These are phyloP conservation scores for Nothocercus nigrocapillus DNA, from an alignment of 2,113 vertebrate genomes.

Conservation along the genomic window DNA sequence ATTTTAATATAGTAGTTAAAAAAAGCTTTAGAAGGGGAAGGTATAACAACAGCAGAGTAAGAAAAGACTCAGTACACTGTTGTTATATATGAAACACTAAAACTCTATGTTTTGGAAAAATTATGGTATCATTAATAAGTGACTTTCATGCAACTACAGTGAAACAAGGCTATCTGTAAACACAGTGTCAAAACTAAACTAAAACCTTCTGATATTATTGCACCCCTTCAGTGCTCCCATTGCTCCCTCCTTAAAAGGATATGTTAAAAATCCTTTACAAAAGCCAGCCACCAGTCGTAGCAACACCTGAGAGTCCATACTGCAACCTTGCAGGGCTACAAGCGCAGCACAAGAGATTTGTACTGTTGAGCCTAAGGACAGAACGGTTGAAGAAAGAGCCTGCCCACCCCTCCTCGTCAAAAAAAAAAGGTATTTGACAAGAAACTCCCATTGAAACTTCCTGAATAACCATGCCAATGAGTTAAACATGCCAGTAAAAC, in stretches of 20 bases:
- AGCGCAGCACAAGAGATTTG: neutral
- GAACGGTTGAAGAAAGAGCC: neutral
- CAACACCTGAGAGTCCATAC: fast-evolving
- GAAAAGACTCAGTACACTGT: neutral
- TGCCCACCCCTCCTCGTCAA: neutral
- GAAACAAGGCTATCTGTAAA: neutral
- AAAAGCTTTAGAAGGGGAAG: neutral
- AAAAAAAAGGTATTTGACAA: neutral
- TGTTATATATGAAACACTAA: neutral
- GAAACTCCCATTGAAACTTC: neutral
- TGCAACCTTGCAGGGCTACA: neutral
- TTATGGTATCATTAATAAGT: neutral
- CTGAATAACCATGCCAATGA: neutral
- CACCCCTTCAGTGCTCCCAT: neutral
- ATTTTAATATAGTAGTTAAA: neutral
- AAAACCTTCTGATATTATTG: neutral
- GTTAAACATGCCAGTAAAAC: neutral
- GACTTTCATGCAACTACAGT: neutral
- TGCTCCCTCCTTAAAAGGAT: neutral
- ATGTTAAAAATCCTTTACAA: neutral
- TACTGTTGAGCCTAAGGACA: neutral
- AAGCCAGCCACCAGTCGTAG: neutral
- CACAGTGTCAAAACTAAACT: neutral
- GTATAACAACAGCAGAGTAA: neutral
- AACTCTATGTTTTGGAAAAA: neutral